phyloP scores from a whole-genome alignment of 2,113 vertebrate species.

The Diadophis punctatus region DNA sequence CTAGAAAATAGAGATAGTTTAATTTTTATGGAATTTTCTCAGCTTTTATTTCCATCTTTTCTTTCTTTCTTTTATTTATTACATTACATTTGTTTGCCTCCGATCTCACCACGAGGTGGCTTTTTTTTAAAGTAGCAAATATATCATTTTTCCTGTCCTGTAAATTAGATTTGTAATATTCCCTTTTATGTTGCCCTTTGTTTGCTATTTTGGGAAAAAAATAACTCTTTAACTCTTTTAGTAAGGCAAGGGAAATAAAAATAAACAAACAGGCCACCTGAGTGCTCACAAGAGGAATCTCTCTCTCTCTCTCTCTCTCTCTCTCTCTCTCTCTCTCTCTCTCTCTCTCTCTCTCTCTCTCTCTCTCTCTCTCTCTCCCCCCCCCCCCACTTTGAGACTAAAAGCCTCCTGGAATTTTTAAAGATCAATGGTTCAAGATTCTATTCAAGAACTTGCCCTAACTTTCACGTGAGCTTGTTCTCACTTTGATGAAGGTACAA shows the following conservation, averaged over 20 bases:
- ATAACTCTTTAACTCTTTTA: neutral
- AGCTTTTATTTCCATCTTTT: neutral
- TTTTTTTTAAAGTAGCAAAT: neutral
- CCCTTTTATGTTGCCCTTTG: neutral
- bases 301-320: too few relatives aligned
- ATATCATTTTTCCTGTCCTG: neutral
- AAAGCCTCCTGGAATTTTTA: neutral
- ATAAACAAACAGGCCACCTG: neutral
- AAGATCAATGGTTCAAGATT: neutral
- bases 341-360: neutral
- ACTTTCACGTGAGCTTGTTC: neutral
- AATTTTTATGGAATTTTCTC: neutral
- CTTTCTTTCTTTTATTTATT: neutral
- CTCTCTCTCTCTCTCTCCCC: neutral
- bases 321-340: too few relatives aligned
- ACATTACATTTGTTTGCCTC: neutral
- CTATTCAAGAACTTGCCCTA: neutral
- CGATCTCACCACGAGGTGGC: neutral
- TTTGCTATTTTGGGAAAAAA: neutral
- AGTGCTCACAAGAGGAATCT: neutral
- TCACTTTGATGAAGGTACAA: conserved; percentile 16
- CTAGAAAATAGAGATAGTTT: neutral
- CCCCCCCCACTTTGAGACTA: neutral
- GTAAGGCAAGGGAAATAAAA: neutral
- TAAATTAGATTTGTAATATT: neutral